phyloP scores from a whole-genome alignment of 2,113 vertebrate genomes.

The Brachyhypopomus gauderio region DNA sequence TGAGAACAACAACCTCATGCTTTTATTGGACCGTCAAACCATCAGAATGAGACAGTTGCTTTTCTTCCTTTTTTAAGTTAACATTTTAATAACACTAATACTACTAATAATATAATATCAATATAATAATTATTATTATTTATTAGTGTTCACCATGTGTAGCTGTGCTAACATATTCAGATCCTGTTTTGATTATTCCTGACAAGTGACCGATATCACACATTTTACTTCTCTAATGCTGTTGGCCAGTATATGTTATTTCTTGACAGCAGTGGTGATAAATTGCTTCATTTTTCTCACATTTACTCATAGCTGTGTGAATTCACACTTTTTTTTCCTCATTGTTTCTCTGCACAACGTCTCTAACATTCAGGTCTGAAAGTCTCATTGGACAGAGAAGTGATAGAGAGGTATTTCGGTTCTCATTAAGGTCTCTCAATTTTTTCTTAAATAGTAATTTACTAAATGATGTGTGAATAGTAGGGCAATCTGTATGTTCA shows the following conservation, averaged over 20 bases:
- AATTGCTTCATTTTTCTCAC: background rate
- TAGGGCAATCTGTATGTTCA: no score
- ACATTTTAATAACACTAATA: no score
- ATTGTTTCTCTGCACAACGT: background rate
- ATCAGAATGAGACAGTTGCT: no score
- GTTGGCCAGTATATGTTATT: background rate
- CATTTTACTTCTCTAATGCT: background rate
- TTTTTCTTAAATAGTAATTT: no score
- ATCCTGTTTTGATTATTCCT: background rate
- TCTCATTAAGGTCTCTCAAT: background rate
- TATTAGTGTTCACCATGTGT: background rate
- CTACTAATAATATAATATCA: no score
- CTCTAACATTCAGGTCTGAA: background rate
- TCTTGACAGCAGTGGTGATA: background rate
- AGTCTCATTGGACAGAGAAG: slow-evolving; percentile 29
- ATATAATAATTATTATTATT: no score
- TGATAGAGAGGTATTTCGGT: background rate
- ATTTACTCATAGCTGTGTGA: background rate
- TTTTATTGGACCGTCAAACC: no score
- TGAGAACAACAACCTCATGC: no score
- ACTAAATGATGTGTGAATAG: no score
- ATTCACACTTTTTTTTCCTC: background rate
- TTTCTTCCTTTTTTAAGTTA: no score
- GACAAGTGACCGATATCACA: background rate
- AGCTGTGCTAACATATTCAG: background rate